Conservation (phyloP, 2,113 vertebrate species). For the Ranitomeya imitator region DNA sequence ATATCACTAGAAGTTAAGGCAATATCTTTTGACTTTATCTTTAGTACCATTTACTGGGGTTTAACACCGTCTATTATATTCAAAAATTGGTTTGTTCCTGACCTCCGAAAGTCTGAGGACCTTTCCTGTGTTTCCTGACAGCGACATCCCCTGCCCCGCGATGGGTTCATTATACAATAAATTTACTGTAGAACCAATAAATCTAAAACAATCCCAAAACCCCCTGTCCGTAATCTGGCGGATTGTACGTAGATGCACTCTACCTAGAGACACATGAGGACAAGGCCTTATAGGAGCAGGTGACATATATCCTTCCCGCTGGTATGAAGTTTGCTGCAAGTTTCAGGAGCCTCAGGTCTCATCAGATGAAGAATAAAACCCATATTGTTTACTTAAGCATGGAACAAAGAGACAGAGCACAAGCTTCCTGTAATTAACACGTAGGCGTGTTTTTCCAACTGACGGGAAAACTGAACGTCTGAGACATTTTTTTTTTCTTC, state of each 20-base stretch:
- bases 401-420: constrained; percentile 75
- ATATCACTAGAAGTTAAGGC: too few relatives aligned
- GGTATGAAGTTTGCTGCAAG: constrained; percentile 43
- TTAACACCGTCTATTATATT: too few relatives aligned
- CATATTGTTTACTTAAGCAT: constrained; percentile 76
- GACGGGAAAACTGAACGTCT: constrained; percentile 77
- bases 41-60: too few relatives aligned
- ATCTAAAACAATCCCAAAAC: too few relatives aligned
- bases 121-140: too few relatives aligned
- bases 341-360: constrained; percentile 79
- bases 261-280: not conserved
- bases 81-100: too few relatives aligned
- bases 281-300: not conserved
- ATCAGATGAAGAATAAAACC: constrained; percentile 79
- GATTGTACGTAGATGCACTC: not conserved
- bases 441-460: constrained; percentile 82
- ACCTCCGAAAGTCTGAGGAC: too few relatives aligned
- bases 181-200: too few relatives aligned
- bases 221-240: too few relatives aligned
- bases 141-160: too few relatives aligned
- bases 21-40: too few relatives aligned
- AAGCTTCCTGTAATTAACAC: constrained; percentile 82
- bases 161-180: too few relatives aligned
- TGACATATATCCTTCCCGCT: not conserved
- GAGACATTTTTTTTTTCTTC: constrained; percentile 40